Evolutionary conservation across 2,888 invertebrate genomes (phyloP), one percentile per base, ranked within the genome.

Genomic region (Parnassius apollo): DNA sequence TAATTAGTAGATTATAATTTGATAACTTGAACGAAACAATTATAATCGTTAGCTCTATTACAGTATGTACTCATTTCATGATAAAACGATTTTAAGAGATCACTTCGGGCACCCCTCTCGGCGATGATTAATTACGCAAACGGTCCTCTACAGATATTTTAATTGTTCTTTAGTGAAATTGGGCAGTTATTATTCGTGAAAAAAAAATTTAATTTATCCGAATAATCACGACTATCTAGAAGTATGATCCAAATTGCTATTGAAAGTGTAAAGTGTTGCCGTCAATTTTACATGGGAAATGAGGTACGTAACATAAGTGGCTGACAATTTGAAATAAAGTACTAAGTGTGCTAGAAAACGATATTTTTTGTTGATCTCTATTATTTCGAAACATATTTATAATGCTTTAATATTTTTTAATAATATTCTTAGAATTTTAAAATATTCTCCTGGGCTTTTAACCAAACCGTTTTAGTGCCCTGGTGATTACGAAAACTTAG

Each of bases 141-240:
- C 65, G 70, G 66, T 58, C 57, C 61, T 53, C 61, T 60, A 61
- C 66, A 66, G 59, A 61, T 62, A 70, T 69, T 70, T 62, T 70
- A 70, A 70, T 69, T 68, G 66, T 69, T 64, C 62, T 55, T 61
- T 69, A 69, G 68, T 68, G 66, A 66, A 68, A 67, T 65, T 63
- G 53, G 48, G 42, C 60, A 67, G 62, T 67, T 67, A 61, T 66
- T 61, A 65, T 59, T 56, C 53, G 48, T 54, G 59, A 62, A 62
- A 62, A 65, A 67, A 65, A 64, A 18, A n/a, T 63, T 59, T 53
- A 46, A 65, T 62, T 25, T 25, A 42, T 48, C 62, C 55, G 62
- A 65, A 63, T 57, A 63, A 56, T 45, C 50, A 56, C 61, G 61
- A 56, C 56, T n/a, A 45, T 61, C 56, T n/a, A 56, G 45, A 57